Percentiles rank a stretch among this genome's conserved stretches.
Evolutionary conservation across 2,888 invertebrate species (phyloP).

Genomic region (Antheraea yamamai): DNA sequence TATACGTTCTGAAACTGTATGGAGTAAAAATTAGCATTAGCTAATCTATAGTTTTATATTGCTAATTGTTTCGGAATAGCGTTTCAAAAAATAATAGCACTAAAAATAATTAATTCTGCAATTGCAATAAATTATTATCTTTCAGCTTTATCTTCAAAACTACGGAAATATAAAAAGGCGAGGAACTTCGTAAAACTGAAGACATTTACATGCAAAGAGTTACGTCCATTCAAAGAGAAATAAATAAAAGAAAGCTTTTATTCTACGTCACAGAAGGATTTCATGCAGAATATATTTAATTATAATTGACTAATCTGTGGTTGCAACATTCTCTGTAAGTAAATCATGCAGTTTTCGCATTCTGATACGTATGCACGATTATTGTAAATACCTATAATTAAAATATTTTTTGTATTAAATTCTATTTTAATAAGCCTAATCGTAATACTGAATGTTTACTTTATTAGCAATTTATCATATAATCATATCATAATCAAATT

Average conservation of each 20-base stretch:
- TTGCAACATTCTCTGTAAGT: slow-evolving; percentile 6
- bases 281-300: slow-evolving; percentile 47
- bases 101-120: background rate
- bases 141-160: background rate
- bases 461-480: background rate
- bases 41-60: background rate
- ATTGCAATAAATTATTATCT: background rate
- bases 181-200: slow-evolving; percentile 47
- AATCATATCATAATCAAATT: background rate
- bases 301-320: background rate
- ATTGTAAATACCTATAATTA: background rate
- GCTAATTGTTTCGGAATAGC: background rate
- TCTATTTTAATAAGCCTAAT: background rate
- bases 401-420: background rate
- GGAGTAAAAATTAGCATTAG: background rate
- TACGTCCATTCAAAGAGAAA: slow-evolving; percentile 60
- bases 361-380: background rate
- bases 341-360: background rate
- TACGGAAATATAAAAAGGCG: slow-evolving; percentile 39
- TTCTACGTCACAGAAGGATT: slow-evolving; percentile 35
- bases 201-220: slow-evolving; percentile 69
- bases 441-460: background rate
- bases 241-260: slow-evolving; percentile 51
- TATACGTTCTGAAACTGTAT: background rate
- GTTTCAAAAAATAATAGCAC: background rate